Percentiles rank a stretch among this genome's conserved stretches.
Evolutionary conservation across 2,888 invertebrate genomes (phyloP).

Genomic region (Julus scanicus): DNA sequence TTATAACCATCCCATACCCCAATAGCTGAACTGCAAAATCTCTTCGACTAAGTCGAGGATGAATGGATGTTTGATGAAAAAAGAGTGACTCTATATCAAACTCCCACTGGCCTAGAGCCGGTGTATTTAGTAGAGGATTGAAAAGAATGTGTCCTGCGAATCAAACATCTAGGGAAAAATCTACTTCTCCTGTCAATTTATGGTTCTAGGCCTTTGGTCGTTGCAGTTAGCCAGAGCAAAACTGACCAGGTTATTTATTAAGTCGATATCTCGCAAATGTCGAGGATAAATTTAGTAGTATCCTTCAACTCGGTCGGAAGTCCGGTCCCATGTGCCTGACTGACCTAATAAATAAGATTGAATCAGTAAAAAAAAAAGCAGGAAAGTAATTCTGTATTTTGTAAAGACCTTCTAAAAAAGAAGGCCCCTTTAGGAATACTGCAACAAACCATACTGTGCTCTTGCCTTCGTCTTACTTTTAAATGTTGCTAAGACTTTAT

Average conservation of each 20-base stretch:
- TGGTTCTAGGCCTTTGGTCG: conserved; percentile 30
- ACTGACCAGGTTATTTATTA: conserved; percentile 30
- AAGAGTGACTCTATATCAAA: conserved; percentile 19
- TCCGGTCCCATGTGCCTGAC: conserved; percentile 37
- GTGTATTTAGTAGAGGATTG: conserved; percentile 39
- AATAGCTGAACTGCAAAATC: not conserved
- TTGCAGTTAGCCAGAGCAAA: not conserved
- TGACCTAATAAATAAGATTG: conserved; percentile 42
- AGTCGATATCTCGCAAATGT: conserved; percentile 13
- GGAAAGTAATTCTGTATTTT: conserved; percentile 1
- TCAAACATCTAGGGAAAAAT: conserved; percentile 31
- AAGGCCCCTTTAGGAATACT: not conserved
- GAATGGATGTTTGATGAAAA: conserved; percentile 38
- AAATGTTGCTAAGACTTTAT: too few relatives aligned
- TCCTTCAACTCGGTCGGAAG: conserved; percentile 39
- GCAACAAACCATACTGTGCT: not conserved
- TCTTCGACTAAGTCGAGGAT: conserved; percentile 21
- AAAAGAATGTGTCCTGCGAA: conserved; percentile 21
- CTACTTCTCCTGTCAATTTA: conserved; percentile 19
- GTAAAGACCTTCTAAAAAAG: not conserved
- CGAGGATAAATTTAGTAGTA: conserved; percentile 34
- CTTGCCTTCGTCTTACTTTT: too few relatives aligned
- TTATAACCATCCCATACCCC: not conserved
- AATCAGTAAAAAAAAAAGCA: conserved; percentile 17
- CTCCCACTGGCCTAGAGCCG: not conserved